Base-by-base conservation (phyloP, 2,888 invertebrate species). In the Macaria notata region DNA sequence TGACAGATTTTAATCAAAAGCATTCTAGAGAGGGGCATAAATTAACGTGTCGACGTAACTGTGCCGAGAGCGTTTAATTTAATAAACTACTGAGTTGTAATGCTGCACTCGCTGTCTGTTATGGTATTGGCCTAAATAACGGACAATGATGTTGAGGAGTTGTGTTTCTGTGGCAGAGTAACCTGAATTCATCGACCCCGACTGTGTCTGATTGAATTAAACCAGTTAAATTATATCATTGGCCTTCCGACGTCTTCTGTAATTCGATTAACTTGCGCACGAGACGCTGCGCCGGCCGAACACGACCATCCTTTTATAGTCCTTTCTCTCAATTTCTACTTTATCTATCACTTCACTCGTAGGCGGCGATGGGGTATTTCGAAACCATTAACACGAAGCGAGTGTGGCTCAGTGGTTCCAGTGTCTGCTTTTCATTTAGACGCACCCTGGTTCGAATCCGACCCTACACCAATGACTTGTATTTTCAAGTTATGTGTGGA, bases 191-290 rank as follows among this genome's bases (percentile, higher is more conserved):
- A 69, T 76, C 78, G 86, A 83, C 83, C 85, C 79, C 84, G 64
- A 79, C 84, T 82, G 84, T 81, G 83, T 81, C 86, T 70, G 79
- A 86, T 88, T 83, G 78, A 84, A 88, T 88, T 88, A 83, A 86
- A 84, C 81, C 82, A 87, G 86, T 84, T 86, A 84, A 89, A 88
- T 89, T 87, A 88, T 88, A 87, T 88, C 86, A 89, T 84, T 88
- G 86, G 71, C 73, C 73, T 79, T 77, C 75, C 72, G 81, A 78
- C 79, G 79, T 80, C 78, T 78, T 70, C 79, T 62, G 79, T 89
- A 86, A 89, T 83, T 88, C 84, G 81, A 88, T 88, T 86, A 86
- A 75, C 68, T 66, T 71, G 75, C 74, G 71, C 75, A 72, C 71
- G 81, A 74, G 75, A 81, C 78, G 82, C 73, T 79, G 65, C 70